Base-by-base conservation (phyloP, 2,888 invertebrate species). In the Brenthis daphne region DNA sequence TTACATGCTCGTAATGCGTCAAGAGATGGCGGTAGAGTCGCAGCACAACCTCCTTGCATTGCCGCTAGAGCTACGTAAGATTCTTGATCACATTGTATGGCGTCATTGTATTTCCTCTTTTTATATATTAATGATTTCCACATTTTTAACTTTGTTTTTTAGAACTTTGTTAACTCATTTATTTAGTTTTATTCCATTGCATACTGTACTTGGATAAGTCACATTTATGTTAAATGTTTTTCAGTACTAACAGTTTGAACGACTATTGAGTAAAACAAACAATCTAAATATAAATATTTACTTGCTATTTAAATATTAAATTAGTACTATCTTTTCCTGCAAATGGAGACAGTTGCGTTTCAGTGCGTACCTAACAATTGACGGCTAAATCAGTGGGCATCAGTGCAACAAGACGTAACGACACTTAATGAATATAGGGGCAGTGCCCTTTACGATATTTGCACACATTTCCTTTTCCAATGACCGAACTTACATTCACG, bases 1-100 rank as follows among this genome's bases (percentile, higher is more conserved):
- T 92, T 82, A 92, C 92, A 92, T 86, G 92, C 92, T 79, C 92
- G 86, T 43, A 92, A 82, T 29, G 92, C 92, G 78, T 92, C 92
- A 65, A 92, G 88, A 84, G 92, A 92, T 85, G 92, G 92, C 87
- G 92, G 92, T 79, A 92, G 82, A 55, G 92, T 92, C 74, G 92
- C 90, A 13, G 92, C 87, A 70, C 81, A 87, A 67, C 92, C 92
- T 87, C 92, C 90, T 70, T 89, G 82, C 89, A 92, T 86, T 14
- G 89, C 89, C 86, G 89, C 89, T 74, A 92, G 86, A 71, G 90
- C 88, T 82, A 90, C 88, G 80, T 90, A 92, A 1, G 91, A 87
- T 69, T 91, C 92, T 69, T 82, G 83, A 75, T 92, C 92, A 75
- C 90, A 88, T 67, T 88, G 85, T 58, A 87, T 73, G 64, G 80